phyloP scores from a whole-genome alignment of 2,113 vertebrate species.

The Amblyornis subalaris region DNA sequence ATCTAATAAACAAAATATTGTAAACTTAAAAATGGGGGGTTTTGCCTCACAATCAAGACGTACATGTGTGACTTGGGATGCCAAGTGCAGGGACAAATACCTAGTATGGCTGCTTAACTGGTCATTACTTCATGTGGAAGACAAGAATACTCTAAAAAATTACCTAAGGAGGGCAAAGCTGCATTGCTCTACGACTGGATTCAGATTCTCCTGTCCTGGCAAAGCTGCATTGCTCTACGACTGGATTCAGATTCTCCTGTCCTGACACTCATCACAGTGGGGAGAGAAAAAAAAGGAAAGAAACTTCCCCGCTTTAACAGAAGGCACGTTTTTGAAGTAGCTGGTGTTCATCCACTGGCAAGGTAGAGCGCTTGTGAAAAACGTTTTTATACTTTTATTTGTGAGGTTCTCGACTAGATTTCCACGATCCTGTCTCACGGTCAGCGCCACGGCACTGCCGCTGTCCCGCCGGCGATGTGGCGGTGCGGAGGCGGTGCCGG shows the following conservation, averaged over 20 bases:
- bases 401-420: rapidly evolving
- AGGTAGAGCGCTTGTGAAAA: rapidly evolving
- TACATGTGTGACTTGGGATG: rapidly evolving
- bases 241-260: too few species aligned
- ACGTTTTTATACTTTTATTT: background rate
- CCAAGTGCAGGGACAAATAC: rapidly evolving
- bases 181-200: rapidly evolving
- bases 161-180: background rate
- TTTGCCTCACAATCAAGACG: background rate
- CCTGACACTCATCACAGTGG: rapidly evolving
- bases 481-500: rapidly evolving
- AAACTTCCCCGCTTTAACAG: rapidly evolving
- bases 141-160: background rate
- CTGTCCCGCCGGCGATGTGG: background rate
- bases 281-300: rapidly evolving
- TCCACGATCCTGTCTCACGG: rapidly evolving
- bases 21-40: background rate
- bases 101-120: too few species aligned
- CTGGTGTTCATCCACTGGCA: background rate
- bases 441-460: rapidly evolving
- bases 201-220: background rate
- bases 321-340: too few species aligned
- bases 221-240: background rate
- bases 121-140: background rate
- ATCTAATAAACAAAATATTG: background rate